These are phyloP conservation scores for Apodemia duryi DNA, from an alignment of 2,888 invertebrate genomes.

Conservation along the genomic window DNA sequence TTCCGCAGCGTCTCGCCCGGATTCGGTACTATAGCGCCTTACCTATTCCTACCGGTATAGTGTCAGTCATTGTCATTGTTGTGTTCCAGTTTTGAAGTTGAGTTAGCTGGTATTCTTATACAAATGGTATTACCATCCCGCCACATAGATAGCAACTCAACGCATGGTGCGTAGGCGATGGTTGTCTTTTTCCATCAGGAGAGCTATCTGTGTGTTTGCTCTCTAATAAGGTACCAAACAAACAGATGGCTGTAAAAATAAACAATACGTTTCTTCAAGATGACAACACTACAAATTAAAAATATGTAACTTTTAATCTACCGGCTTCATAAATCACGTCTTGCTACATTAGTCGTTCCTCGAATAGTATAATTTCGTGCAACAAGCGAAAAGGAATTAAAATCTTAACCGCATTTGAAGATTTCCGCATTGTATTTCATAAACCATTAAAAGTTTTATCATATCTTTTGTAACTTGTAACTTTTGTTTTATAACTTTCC, in stretches of 20 bases:
- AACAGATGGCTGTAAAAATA: neutral
- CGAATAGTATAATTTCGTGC: conserved; percentile 61
- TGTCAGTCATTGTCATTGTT: no score
- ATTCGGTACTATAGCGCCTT: no score
- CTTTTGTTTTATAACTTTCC: neutral
- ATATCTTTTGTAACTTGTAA: neutral
- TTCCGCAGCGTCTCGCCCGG: no score
- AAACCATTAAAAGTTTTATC: conserved; percentile 22
- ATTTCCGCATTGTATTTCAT: conserved; percentile 52
- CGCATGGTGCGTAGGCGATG: no score
- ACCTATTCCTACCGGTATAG: no score
- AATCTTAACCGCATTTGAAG: conserved; percentile 45
- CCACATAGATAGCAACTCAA: no score
- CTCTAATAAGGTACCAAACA: no score
- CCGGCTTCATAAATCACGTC: conserved; percentile 51
- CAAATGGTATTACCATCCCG: no score
- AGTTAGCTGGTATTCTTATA: no score
- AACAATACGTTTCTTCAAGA: neutral
- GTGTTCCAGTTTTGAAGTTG: no score
- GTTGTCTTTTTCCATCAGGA: no score
- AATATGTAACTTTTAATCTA: conserved; percentile 13
- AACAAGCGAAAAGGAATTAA: conserved; percentile 59
- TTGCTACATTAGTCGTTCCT: conserved; percentile 58
- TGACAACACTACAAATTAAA: conserved; percentile 4
- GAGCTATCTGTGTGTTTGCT: no score